Base-by-base conservation (phyloP, 2,797 vertebrate genomes). In the Brachymystax lenok region DNA sequence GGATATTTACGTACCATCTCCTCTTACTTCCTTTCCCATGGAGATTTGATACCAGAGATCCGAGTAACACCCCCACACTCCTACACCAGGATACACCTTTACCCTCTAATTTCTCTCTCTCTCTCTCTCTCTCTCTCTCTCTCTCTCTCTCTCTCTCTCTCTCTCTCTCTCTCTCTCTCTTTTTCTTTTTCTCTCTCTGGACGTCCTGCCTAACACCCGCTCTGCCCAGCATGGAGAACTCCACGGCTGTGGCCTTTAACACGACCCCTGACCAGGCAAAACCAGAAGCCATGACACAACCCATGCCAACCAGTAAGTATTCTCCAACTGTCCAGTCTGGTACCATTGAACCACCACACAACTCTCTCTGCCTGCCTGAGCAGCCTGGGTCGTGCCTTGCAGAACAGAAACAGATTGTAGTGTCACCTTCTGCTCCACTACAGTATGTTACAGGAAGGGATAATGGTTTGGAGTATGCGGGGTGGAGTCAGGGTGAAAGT, bases 251-350 rank as follows among this genome's bases (percentile, higher is more conserved):
- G 68, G 70, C 71, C 28, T 54, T 73, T 17, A 33, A 61, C 35
- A 16, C 51, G 16, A 50, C 68, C 27, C 24, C 73, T 66, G 69
- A 27, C 27, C 56, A 24, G 77, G 40, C 19, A 19, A 14, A 19
- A 71, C 54, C 46, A 59, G 76, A 75, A 28, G 61, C 80, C 51
- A 59, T 33, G 13, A 71, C 51, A 70, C 73, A 70, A 40, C n/a
- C 61, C 17, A 51, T 30, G 28, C 63, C 54, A 28, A 64, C 71
- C 74, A 70, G 82, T 84, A 63, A 84, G 82, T 76, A 77, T 63
- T 63, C 24, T 27, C 17, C 54, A 24, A 27, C n/a, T 3, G n/a
- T 35, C n/a, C 27, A 8, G 2, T 17, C 30, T 46, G 40, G 40
- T 46, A 46, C 40, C 10, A 2, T 46, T 13, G 5, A 70, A 63